These are phyloP conservation scores for Rhinogobio ventralis DNA, from an alignment of 2,797 vertebrate species.

Conservation along the genomic window DNA sequence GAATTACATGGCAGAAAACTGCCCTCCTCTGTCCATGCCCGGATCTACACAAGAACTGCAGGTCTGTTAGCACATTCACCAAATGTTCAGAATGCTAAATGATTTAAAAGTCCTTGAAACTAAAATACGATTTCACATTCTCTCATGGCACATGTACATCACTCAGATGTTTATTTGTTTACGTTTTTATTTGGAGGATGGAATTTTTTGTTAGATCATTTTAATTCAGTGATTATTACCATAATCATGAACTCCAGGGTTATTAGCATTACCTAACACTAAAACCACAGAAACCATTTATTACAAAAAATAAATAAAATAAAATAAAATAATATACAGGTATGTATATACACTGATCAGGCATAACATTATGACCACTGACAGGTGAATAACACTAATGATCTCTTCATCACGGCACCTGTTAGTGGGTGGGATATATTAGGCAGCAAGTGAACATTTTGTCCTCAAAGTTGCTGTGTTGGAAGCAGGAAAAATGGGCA, in stretches of 20 bases:
- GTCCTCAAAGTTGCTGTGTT: too few species aligned
- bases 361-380: too few species aligned
- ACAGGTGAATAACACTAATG: too few species aligned
- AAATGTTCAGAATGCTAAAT: background rate
- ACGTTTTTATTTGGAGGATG: background rate
- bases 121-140: background rate
- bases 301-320: too few species aligned
- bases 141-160: background rate
- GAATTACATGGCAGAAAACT: constrained; percentile 78
- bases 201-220: background rate
- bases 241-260: background rate
- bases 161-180: background rate
- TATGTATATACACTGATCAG: too few species aligned
- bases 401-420: too few species aligned
- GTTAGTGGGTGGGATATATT: too few species aligned
- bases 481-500: too few species aligned
- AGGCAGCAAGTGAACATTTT: too few species aligned
- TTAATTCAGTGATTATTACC: background rate
- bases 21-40: constrained; percentile 76
- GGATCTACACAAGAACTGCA: constrained; percentile 80
- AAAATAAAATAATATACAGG: too few species aligned
- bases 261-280: background rate
- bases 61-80: constrained; percentile 66
- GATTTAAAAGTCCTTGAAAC: background rate
- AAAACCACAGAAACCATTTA: background rate